Evolutionary conservation across 1,140 invertebrate genomes (phyloP).

Genomic region (Saccostrea echinata): DNA sequence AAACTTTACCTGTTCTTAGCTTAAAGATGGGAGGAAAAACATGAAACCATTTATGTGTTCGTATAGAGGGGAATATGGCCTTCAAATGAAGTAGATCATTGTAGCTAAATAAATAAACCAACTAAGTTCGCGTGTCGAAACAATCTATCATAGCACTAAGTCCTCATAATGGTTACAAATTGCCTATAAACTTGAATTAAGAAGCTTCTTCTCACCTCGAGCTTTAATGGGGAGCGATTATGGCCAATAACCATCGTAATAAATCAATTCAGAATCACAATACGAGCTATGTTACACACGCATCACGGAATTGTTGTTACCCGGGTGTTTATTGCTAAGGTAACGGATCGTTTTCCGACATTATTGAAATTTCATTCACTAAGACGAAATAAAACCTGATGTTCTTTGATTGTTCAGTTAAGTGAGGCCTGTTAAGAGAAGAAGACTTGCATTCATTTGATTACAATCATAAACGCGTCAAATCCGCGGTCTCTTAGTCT

Average conservation of each 20-base stretch:
- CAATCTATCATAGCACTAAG: slow-evolving; percentile 38
- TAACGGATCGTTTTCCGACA: background rate
- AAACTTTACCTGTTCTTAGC: background rate
- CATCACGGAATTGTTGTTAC: background rate
- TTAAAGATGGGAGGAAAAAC: background rate
- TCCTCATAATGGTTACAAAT: slow-evolving; percentile 45
- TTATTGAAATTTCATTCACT: slow-evolving; percentile 20
- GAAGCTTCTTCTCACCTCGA: slow-evolving; percentile 34
- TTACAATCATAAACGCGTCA: slow-evolving; percentile 21
- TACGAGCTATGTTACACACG: background rate
- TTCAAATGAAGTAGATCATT: background rate
- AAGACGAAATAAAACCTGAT: background rate
- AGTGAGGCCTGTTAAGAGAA: background rate
- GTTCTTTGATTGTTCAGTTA: slow-evolving; percentile 13
- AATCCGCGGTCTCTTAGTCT: background rate
- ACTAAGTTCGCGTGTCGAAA: slow-evolving; percentile 37
- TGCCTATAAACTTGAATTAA: slow-evolving; percentile 51
- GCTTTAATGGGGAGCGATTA: slow-evolving; percentile 37
- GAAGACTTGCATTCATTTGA: slow-evolving; percentile 2
- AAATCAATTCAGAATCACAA: slow-evolving; percentile 21
- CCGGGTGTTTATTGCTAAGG: background rate
- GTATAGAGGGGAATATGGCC: background rate
- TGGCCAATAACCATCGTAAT: slow-evolving; percentile 25
- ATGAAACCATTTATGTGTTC: background rate
- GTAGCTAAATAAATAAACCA: background rate